Conservation (phyloP, 1,140 invertebrate species). For the Rhopalosiphum padi region DNA sequence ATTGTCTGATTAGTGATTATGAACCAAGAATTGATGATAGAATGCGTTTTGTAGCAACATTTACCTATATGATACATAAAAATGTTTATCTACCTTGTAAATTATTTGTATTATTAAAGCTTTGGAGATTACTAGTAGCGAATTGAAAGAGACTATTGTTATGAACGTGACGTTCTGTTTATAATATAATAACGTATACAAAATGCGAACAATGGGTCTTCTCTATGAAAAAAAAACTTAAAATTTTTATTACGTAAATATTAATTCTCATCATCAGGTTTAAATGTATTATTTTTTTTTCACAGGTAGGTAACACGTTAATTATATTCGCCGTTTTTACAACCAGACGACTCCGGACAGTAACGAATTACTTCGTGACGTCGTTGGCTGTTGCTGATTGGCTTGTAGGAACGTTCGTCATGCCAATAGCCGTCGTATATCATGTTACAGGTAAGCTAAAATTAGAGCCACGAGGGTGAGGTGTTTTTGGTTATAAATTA, state of each 20-base stretch:
- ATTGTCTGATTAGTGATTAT: not conserved
- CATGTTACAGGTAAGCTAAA: conserved; percentile 64
- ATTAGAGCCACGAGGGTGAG: not conserved
- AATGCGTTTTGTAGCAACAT: not conserved
- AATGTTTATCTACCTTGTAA: too few relatives aligned
- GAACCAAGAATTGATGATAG: not conserved
- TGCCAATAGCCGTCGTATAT: conserved; percentile 86
- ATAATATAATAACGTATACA: not conserved
- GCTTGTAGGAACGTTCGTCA: conserved; percentile 89
- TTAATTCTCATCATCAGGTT: not conserved
- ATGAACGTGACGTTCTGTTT: not conserved
- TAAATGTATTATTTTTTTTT: not conserved
- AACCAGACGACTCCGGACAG: conserved; percentile 87
- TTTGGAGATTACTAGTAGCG: not conserved
- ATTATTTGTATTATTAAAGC: too few relatives aligned
- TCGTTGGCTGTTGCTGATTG: conserved; percentile 90
- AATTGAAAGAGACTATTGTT: not conserved
- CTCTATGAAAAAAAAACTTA: not conserved
- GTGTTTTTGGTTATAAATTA: not conserved
- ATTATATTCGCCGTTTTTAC: conserved; percentile 90
- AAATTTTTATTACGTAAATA: not conserved
- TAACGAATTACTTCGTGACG: conserved; percentile 95
- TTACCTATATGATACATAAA: not conserved
- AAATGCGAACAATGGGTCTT: not conserved
- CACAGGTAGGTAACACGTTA: conserved; percentile 82